phyloP scores from a whole-genome alignment of 2,888 invertebrate species.

The Tinea pellionella region DNA sequence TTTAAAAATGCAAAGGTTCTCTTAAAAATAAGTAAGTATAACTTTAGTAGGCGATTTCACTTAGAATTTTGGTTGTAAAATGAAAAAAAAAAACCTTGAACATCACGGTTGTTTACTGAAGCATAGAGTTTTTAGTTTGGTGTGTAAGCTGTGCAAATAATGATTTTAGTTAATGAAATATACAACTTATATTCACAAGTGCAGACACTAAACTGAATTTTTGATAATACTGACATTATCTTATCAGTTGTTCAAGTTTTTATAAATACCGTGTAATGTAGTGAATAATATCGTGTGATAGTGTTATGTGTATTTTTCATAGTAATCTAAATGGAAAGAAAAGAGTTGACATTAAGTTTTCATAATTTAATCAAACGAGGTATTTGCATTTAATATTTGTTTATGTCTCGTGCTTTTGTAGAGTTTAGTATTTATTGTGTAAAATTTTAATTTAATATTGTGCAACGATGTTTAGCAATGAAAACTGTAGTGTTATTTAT shows the following conservation, averaged over 20 bases:
- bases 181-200: not conserved
- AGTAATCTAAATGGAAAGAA: slow-evolving; percentile 45
- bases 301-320: not conserved
- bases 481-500: not conserved
- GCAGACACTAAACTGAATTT: not conserved
- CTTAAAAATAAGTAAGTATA: not conserved
- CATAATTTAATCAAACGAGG: slow-evolving; percentile 65
- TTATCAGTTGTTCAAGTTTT: not conserved
- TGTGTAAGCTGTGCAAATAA: not conserved
- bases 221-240: slow-evolving; percentile 5
- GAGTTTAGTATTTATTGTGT: not conserved
- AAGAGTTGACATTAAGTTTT: slow-evolving; percentile 58
- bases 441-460: not conserved
- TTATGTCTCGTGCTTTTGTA: no score
- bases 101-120: not conserved
- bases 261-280: not conserved
- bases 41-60: no score
- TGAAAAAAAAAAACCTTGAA: slow-evolving; percentile 2
- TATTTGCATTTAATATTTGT: slow-evolving; percentile 20
- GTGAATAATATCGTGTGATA: not conserved
- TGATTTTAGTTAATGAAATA: not conserved
- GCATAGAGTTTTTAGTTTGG: not conserved
- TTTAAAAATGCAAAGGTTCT: not conserved
- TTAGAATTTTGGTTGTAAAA: not conserved
- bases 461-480: not conserved